Conservation (phyloP, 2,113 vertebrate genomes). For the Melanocharis versteri region DNA sequence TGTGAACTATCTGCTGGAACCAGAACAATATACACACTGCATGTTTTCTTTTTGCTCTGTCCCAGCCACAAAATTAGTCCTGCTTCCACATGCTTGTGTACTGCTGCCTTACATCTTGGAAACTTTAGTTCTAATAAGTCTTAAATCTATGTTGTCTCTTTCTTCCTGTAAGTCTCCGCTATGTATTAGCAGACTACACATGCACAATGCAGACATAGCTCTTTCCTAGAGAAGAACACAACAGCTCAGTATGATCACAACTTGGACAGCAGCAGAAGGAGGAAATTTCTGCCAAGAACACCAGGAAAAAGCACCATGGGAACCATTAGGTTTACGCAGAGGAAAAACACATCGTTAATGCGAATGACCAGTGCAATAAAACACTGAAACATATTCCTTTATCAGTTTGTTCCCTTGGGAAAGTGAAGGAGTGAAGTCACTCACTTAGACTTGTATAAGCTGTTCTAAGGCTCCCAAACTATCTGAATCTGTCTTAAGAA, state of each 20-base stretch:
- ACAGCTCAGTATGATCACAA: background rate
- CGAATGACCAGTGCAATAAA: background rate
- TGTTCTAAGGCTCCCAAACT: background rate
- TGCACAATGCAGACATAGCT: background rate
- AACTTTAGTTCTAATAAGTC: background rate
- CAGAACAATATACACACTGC: background rate
- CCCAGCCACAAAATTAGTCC: background rate
- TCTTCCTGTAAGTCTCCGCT: background rate
- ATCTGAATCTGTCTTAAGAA: background rate
- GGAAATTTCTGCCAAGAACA: background rate
- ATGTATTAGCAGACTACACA: background rate
- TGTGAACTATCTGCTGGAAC: background rate
- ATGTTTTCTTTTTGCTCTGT: background rate
- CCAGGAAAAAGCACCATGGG: background rate
- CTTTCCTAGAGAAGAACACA: background rate
- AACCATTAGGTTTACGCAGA: background rate
- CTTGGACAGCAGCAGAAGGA: background rate
- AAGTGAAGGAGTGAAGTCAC: background rate
- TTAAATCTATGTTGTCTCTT: background rate
- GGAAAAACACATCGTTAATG: background rate
- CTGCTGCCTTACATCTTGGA: background rate
- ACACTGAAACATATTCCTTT: background rate
- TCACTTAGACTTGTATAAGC: background rate
- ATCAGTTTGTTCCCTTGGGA: conserved; percentile 7
- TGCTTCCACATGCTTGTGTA: background rate